phyloP scores from a whole-genome alignment of 2,888 invertebrate genomes.

The Agonopterix heracliana region DNA sequence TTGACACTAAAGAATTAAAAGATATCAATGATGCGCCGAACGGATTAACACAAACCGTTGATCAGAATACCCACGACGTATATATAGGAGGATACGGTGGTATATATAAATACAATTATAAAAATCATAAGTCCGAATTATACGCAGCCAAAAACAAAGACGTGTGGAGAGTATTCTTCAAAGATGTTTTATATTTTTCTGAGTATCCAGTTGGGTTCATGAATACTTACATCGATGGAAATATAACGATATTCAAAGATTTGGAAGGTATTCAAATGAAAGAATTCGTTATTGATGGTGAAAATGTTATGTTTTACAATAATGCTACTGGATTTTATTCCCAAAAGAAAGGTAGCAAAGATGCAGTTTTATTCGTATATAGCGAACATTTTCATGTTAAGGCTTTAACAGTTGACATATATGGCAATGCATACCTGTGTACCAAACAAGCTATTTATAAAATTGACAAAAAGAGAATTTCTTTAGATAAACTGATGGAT shows the following conservation, averaged over 20 bases:
- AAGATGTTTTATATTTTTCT: slow-evolving; percentile 45
- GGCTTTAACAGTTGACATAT: slow-evolving; percentile 21
- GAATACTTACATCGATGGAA: slow-evolving; percentile 35
- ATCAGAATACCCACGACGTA: slow-evolving; percentile 37
- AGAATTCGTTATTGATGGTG: slow-evolving; percentile 47
- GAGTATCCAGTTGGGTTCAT: slow-evolving; percentile 48
- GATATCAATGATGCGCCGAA: slow-evolving; percentile 38
- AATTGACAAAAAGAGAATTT: slow-evolving; percentile 26
- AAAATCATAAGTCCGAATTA: slow-evolving; percentile 34
- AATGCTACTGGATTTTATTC: slow-evolving; percentile 49
- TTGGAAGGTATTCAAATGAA: slow-evolving; percentile 57
- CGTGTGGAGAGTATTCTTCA: slow-evolving; percentile 52
- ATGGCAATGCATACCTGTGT: slow-evolving; percentile 43
- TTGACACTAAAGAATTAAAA: slow-evolving; percentile 43
- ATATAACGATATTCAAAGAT: slow-evolving; percentile 35
- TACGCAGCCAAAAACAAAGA: slow-evolving; percentile 33
- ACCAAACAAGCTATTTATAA: slow-evolving; percentile 43
- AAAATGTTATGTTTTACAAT: slow-evolving; percentile 42
- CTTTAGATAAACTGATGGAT: slow-evolving; percentile 32
- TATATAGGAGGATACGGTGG: slow-evolving; percentile 56
- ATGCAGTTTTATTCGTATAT: slow-evolving; percentile 24
- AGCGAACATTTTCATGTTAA: background rate
- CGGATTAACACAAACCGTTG: slow-evolving; percentile 53
- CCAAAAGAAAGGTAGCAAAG: slow-evolving; percentile 43
- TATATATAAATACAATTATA: slow-evolving; percentile 48